Base-by-base conservation (phyloP, 1,140 invertebrate species). In the Lethrus apterus region DNA sequence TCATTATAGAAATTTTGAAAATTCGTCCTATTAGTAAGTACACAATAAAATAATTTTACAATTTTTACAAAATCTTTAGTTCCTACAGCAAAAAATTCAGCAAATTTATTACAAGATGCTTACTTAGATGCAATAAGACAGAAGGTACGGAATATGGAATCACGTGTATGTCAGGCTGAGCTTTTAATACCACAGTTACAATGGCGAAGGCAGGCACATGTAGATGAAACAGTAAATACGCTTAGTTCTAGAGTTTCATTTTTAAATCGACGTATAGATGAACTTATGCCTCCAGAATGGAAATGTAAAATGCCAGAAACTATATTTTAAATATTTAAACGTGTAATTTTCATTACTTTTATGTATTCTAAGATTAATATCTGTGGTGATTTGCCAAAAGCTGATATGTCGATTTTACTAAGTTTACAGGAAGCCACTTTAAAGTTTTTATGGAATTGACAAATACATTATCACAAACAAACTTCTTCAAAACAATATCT, bases 121-220 rank as follows among this genome's bases (percentile, higher is more conserved):
- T 67, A 67, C 44, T 53, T 67, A 4, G 60, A 65, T 50, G 57
- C 63, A n/a, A 58, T 67, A 2, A 48, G 56, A 35, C 57, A 62
- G 35, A 64, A 61, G 49, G 44, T 67, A 8, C 49, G 50, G 32
- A 54, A 50, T 19, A 56, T 67, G 47, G 63, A 67, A 55, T 58
- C 55, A 7, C 48, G 65, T 11, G 51, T 65, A 26, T 52, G 56
- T 11, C 53, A 65, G 47, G 56, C 58, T 13, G 63, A 67, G 45
- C 46, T 60, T 17, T 34, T 65, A 18, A 30, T 67, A 15, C 65
- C 65, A 8, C 58, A 67, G 42, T 23, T 67, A 38, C 60, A 64
- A 45, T 64, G 56, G 56, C 47, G 58, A 31, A 21, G 59, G 40
- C 62, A 64, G 43, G 50, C 61, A 9, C 59, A 64, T 33, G 54